These are phyloP conservation scores for Peromyscus californicus DNA, from an alignment of 2,113 vertebrate species.

Conservation along the genomic window DNA sequence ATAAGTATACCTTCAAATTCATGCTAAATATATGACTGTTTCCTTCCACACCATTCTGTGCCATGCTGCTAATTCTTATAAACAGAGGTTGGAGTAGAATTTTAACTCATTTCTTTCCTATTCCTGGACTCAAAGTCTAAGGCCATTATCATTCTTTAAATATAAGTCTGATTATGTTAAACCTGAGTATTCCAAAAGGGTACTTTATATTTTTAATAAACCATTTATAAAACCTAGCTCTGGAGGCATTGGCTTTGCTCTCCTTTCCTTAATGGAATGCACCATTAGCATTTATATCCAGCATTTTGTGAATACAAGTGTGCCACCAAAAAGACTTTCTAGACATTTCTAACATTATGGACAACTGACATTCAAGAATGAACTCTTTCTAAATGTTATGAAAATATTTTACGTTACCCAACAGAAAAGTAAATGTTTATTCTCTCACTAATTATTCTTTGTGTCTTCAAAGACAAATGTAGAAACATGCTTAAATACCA, in stretches of 20 bases:
- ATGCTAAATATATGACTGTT: neutral
- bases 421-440: neutral
- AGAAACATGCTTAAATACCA: neutral
- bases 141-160: conserved; percentile 12
- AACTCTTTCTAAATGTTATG: neutral
- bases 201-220: neutral
- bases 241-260: neutral
- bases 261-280: neutral
- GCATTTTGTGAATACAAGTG: neutral
- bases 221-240: neutral
- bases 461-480: neutral
- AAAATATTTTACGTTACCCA: neutral
- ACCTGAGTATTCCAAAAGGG: neutral
- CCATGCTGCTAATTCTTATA: neutral
- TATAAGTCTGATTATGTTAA: neutral
- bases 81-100: neutral
- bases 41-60: neutral
- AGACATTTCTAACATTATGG: neutral
- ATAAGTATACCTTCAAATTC: neutral
- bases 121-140: neutral
- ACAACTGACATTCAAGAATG: neutral
- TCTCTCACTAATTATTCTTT: neutral
- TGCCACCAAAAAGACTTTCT: neutral
- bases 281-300: neutral
- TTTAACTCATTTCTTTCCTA: neutral